Evolutionary conservation across 1,140 invertebrate species (phyloP).

Genomic region (Temnothorax curvispinosus): DNA sequence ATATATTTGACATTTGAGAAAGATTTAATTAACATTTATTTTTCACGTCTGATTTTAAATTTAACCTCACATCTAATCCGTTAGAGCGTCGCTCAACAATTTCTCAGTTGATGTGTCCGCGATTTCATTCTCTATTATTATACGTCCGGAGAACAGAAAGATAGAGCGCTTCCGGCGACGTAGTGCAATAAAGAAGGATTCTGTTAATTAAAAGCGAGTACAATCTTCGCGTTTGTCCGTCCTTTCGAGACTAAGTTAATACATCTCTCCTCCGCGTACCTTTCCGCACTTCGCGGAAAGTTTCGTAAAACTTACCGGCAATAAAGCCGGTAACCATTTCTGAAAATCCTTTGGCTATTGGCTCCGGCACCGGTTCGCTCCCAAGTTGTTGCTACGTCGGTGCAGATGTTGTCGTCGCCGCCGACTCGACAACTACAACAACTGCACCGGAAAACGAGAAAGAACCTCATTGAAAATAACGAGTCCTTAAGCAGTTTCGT

Average conservation of each 20-base stretch:
- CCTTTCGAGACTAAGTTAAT: slow-evolving; percentile 53
- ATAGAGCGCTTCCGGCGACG: slow-evolving; percentile 12
- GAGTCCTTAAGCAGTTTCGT: slow-evolving; percentile 51
- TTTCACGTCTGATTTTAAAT: not conserved
- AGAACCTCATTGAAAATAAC: slow-evolving; percentile 69
- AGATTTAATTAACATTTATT: slow-evolving; percentile 36
- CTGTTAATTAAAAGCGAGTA: slow-evolving; percentile 68
- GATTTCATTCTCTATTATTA: slow-evolving; percentile 28
- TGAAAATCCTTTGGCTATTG: slow-evolving; percentile 58
- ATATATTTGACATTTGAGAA: not conserved
- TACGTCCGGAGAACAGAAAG: slow-evolving; percentile 12
- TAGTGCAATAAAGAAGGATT: slow-evolving; percentile 60
- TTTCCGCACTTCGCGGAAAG: slow-evolving; percentile 48
- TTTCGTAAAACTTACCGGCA: slow-evolving; percentile 71
- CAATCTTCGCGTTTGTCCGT: slow-evolving; percentile 42
- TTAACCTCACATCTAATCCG: slow-evolving; percentile 18
- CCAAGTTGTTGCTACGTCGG: slow-evolving; percentile 66
- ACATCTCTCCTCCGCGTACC: slow-evolving; percentile 45
- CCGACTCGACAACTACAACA: slow-evolving; percentile 1
- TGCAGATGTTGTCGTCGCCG: slow-evolving; percentile 5
- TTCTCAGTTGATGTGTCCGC: not conserved
- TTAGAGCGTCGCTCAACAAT: not conserved
- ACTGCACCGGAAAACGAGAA: slow-evolving; percentile 41
- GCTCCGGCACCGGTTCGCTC: slow-evolving; percentile 43
- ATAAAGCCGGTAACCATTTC: slow-evolving; percentile 62